Evolutionary conservation across 2,888 invertebrate genomes (phyloP).

Genomic region (Gari tellinella): DNA sequence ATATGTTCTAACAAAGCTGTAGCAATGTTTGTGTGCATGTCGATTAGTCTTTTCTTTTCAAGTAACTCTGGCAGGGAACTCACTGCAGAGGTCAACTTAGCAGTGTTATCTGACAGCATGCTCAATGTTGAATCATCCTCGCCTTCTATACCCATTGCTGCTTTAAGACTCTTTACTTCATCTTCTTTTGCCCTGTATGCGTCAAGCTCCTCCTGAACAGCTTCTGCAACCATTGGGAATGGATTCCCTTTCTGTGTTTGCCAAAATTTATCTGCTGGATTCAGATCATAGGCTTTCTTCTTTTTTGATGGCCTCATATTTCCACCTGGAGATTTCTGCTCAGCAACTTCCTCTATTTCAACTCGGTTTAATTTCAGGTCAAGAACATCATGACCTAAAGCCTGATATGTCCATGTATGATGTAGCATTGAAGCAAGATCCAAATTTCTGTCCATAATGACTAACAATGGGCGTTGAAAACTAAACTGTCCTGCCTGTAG

Average conservation of each 20-base stretch:
- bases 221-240: slow-evolving; percentile 94
- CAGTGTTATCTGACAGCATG: slow-evolving; percentile 88
- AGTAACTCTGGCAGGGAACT: slow-evolving; percentile 96
- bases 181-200: slow-evolving; percentile 97
- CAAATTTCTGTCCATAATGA: slow-evolving; percentile 96
- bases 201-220: slow-evolving; percentile 99
- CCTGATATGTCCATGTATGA: slow-evolving; percentile 99
- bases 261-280: slow-evolving; percentile 96
- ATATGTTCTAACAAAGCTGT: slow-evolving; percentile 88
- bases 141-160: slow-evolving; percentile 96
- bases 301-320: slow-evolving; percentile 86
- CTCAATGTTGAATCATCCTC: slow-evolving; percentile 91
- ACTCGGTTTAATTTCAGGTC: slow-evolving; percentile 95
- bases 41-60: slow-evolving; percentile 98
- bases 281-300: slow-evolving; percentile 95
- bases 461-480: slow-evolving; percentile 96
- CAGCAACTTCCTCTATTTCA: slow-evolving; percentile 88
- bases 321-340: slow-evolving; percentile 77
- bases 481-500: slow-evolving; percentile 88
- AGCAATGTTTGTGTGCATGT: slow-evolving; percentile 99
- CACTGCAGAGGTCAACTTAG: slow-evolving; percentile 95
- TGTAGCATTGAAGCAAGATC: slow-evolving; percentile 99
- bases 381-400: slow-evolving; percentile 97
- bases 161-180: slow-evolving; percentile 97
- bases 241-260: slow-evolving; percentile 93